Evolutionary conservation across 2,797 vertebrate species (phyloP), one percentile per base, ranked within the genome.

Genomic region (Eptatretus atami): DNA sequence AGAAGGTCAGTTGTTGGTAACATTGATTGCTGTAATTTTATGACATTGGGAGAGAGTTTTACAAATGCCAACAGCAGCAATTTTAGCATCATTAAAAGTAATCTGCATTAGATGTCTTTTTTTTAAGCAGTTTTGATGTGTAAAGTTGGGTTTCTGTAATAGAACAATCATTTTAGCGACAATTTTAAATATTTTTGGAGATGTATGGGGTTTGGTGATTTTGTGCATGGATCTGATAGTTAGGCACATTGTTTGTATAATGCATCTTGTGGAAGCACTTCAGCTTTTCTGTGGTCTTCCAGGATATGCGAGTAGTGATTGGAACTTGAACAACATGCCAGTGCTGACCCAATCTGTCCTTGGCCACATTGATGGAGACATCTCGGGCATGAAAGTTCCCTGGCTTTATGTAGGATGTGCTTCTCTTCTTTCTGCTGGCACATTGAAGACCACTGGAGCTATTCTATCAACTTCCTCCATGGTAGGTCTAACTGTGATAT

Each of bases 401-500:
- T 98, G 92, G 92, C 76, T 98, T 0, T 98, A 98, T 1, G 92
- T 98, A 67, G 92, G 92, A 98, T 98, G 90, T 98, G 92, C 74
- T 98, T 98, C 74, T 93, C 87, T 54, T 90, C 92, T 55, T 98
- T 98, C 74, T 98, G 92, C 67, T 98, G 92, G 92, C 92, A 98
- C 65, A 98, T 98, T 65, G 92, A 98, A 69, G 90, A 98, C 74
- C 92, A 98, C 67, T 98, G 92, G 92, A 98, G 92, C 76, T 96
- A 98, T 71, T 98, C 90, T 1, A 83, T 98, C 67, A 98, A 96
- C 73, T 95, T 93, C 69, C 76, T 98, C 68, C 92, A 98, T 95
- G 90, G 90, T 98, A 76, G 78, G 78, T 65, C 63, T 9, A 11
- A 12, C 10, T 11, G 13, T 54, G 11, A 44, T 14, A 68, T 53